Evolutionary conservation across 2,888 invertebrate genomes (phyloP).

Genomic region (Drosophila mercatorum): DNA sequence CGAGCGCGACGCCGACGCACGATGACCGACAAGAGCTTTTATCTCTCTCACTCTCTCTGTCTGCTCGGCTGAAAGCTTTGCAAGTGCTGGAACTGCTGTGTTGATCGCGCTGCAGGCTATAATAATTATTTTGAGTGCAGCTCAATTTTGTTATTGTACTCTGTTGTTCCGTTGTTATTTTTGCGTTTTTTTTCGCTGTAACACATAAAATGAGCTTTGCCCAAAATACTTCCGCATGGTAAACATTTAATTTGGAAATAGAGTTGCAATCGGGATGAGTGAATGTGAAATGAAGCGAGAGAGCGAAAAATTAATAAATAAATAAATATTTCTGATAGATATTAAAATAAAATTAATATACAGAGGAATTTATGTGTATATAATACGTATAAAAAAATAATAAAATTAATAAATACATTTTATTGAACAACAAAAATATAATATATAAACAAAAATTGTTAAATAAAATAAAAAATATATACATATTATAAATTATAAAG

Average conservation of each 20-base stretch:
- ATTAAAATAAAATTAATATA: not conserved
- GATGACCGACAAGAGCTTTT: constrained; percentile 38
- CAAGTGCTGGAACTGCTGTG: constrained; percentile 19
- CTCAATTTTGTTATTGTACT: constrained; percentile 8
- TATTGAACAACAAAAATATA: no score
- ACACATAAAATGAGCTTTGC: constrained; percentile 19
- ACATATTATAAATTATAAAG: no score
- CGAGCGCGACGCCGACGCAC: constrained; percentile 43
- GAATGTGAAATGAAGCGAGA: not conserved
- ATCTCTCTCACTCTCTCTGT: constrained; percentile 1
- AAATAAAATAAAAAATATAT: no score
- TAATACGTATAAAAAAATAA: not conserved
- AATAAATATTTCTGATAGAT: not conserved
- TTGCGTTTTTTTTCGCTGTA: constrained; percentile 1
- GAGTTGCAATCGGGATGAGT: constrained; percentile 1
- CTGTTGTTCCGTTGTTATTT: constrained; percentile 1
- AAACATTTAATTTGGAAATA: constrained; percentile 8
- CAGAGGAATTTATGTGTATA: not conserved
- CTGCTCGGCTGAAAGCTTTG: constrained; percentile 30
- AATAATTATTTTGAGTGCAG: constrained; percentile 27
- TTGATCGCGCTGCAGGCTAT: constrained; percentile 23
- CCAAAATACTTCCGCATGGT: constrained; percentile 36
- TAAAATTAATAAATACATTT: no score
- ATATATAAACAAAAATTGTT: no score
- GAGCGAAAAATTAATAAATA: not conserved